Conservation (phyloP, 37 sponge, comb jelly and placozoan species). For the Theonella swinhoei region DNA sequence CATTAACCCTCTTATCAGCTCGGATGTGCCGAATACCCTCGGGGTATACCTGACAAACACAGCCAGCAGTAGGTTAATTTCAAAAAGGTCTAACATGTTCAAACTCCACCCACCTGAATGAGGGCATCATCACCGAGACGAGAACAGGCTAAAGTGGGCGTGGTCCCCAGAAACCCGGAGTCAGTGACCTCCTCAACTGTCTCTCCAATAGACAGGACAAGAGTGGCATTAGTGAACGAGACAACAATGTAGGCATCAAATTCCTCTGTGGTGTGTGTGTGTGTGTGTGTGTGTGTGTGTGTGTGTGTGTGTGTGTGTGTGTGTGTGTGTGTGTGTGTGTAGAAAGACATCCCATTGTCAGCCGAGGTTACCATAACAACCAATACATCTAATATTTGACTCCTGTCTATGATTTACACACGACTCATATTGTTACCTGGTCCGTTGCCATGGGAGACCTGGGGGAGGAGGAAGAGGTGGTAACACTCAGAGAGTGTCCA, state of each 20-base stretch:
- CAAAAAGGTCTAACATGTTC: neutral
- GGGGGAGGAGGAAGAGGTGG: neutral
- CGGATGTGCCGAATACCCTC: slow-evolving; percentile 97
- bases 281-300: no score
- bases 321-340: no score
- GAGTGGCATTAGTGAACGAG: slow-evolving; percentile 98
- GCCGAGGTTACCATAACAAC: slow-evolving; percentile 97
- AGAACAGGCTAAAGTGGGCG: slow-evolving; percentile 93
- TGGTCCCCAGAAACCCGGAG: slow-evolving; percentile 97
- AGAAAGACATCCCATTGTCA: no score
- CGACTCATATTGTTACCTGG: neutral
- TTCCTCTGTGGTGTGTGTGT: slow-evolving; percentile 81
- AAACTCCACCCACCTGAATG: slow-evolving; percentile 91
- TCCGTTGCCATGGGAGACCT: neutral
- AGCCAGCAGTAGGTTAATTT: neutral
- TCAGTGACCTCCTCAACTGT: slow-evolving; percentile 99
- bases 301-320: no score
- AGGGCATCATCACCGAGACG: slow-evolving; percentile 96
- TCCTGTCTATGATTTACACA: slow-evolving; percentile 23
- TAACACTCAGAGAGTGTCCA: slow-evolving; percentile 3
- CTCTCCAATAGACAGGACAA: slow-evolving; percentile 98
- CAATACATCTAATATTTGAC: slow-evolving; percentile 93
- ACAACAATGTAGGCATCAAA: slow-evolving; percentile 97
- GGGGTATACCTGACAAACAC: slow-evolving; percentile 82
- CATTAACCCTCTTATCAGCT: slow-evolving; percentile 94